These are phyloP conservation scores for Myxocyprinus asiaticus DNA, from an alignment of 2,113 vertebrate species.

Conservation along the genomic window DNA sequence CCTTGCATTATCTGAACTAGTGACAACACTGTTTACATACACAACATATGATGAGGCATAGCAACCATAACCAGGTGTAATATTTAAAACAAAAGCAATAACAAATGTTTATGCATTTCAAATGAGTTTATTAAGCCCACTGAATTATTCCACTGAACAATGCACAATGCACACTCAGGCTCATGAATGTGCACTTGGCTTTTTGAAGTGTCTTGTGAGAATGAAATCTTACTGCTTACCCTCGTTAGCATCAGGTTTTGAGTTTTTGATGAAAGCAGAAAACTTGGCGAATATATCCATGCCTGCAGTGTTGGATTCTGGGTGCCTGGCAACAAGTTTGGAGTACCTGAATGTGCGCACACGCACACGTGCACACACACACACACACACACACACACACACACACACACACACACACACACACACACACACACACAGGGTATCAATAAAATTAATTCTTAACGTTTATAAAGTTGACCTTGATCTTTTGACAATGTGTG, in stretches of 20 bases:
- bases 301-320: slow-evolving; percentile 95
- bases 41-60: background rate
- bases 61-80: background rate
- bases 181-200: background rate
- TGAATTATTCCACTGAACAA: background rate
- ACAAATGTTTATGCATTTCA: background rate
- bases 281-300: slow-evolving; percentile 99
- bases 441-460: background rate
- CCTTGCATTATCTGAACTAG: background rate
- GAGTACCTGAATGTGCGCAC: slow-evolving; percentile 53
- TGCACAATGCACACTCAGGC: background rate
- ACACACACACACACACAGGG: background rate
- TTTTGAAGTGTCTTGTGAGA: background rate
- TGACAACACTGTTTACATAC: background rate
- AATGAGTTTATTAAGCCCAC: background rate
- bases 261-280: slow-evolving; percentile 97
- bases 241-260: slow-evolving; percentile 93
- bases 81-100: slow-evolving; percentile 1
- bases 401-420: background rate
- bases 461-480: no score
- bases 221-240: slow-evolving; percentile 71
- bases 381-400: background rate
- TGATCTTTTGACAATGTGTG: background rate
- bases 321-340: slow-evolving; percentile 91
- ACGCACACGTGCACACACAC: slow-evolving; percentile 4